phyloP scores from a whole-genome alignment of 2,888 invertebrate species.

The Drosophila suboccidentalis region DNA sequence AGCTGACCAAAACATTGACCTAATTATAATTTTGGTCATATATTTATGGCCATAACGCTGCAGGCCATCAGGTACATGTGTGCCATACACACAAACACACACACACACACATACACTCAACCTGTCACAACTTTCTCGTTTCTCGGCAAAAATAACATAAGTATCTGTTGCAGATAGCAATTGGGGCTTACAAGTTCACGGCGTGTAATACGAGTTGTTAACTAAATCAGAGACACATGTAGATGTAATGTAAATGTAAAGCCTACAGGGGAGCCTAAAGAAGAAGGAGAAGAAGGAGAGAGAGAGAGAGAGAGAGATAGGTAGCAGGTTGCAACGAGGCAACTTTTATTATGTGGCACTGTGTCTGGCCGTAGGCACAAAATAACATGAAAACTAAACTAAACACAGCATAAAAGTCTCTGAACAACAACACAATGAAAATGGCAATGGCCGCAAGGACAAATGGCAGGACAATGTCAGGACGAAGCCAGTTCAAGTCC shows the following conservation, averaged over 20 bases:
- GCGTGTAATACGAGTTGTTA: conserved; percentile 69
- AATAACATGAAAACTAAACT: conserved; percentile 54
- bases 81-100: background rate
- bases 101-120: background rate
- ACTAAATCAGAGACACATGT: conserved; percentile 62
- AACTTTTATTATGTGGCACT: conserved; percentile 51
- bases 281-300: too few relatives aligned
- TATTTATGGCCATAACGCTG: conserved; percentile 1
- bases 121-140: conserved; percentile 1
- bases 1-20: conserved; percentile 1
- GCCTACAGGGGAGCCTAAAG: conserved; percentile 9
- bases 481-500: background rate
- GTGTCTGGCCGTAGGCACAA: conserved; percentile 53
- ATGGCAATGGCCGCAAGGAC: conserved; percentile 31
- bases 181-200: conserved; percentile 43
- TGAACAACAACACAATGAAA: conserved; percentile 40
- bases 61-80: conserved; percentile 4
- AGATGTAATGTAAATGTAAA: conserved; percentile 27
- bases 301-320: background rate
- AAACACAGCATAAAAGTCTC: conserved; percentile 60
- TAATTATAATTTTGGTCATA: conserved; percentile 3
- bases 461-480: conserved; percentile 8
- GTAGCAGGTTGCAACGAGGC: conserved; percentile 22
- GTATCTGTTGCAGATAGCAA: conserved; percentile 35
- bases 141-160: conserved; percentile 14